These are phyloP conservation scores for Virgularia gustaviana DNA, from an alignment of 92 coral and sea anemone species.

Conservation along the genomic window DNA sequence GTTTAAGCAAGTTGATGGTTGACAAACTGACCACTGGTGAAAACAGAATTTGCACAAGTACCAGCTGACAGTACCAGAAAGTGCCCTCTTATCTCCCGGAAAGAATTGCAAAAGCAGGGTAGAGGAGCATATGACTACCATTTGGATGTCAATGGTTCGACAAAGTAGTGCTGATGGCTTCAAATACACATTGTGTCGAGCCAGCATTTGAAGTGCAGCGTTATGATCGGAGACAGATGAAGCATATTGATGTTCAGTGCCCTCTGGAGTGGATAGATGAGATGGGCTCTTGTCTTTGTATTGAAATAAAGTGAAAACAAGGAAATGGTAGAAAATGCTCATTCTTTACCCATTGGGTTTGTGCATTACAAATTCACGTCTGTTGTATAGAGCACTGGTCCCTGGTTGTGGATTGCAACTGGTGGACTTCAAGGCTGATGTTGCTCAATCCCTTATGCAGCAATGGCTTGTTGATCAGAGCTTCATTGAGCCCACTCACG, in stretches of 20 bases:
- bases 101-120: too few relatives aligned
- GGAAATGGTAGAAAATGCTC: not conserved
- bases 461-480: not conserved
- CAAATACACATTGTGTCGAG: not conserved
- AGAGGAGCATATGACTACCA: too few relatives aligned
- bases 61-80: too few relatives aligned
- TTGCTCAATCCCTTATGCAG: not conserved
- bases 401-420: not conserved
- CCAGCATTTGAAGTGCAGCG: not conserved
- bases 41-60: too few relatives aligned
- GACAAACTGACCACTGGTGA: too few relatives aligned
- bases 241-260: conserved; percentile 4
- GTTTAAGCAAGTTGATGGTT: too few relatives aligned
- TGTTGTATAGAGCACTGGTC: not conserved
- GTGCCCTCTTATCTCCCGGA: too few relatives aligned
- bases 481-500: not conserved
- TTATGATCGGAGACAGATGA: not conserved
- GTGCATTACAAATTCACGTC: not conserved
- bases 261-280: conserved; percentile 3
- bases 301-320: conserved; percentile 4
- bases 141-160: too few relatives aligned
- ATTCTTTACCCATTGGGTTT: conserved; percentile 2
- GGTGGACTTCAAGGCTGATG: not conserved
- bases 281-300: conserved; percentile 2
- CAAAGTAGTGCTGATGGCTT: too few relatives aligned